phyloP scores from a whole-genome alignment of 2,113 vertebrate genomes.

The Nyctibius bracteatus region DNA sequence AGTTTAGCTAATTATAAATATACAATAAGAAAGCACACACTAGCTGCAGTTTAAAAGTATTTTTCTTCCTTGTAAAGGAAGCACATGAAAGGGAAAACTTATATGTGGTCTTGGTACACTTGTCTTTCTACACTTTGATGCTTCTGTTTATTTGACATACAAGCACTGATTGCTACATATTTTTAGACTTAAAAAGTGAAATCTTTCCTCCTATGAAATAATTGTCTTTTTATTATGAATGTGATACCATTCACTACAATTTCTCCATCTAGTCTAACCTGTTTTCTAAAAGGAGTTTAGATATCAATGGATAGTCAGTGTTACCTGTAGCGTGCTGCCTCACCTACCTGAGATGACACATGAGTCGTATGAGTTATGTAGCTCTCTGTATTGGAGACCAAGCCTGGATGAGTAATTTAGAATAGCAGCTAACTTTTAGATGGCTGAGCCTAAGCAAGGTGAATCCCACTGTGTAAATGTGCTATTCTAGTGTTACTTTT shows the following conservation, averaged over 20 bases:
- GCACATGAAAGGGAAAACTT: neutral
- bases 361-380: accelerated
- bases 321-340: neutral
- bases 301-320: neutral
- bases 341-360: neutral
- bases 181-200: neutral
- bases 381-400: neutral
- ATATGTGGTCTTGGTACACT: neutral
- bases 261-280: neutral
- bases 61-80: neutral
- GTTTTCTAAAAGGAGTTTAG: neutral
- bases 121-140: neutral
- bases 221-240: neutral
- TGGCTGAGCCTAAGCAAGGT: neutral
- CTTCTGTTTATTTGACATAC: neutral
- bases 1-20: neutral
- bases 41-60: neutral
- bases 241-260: neutral
- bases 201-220: neutral
- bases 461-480: neutral
- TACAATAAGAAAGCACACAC: neutral
- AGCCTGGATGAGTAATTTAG: neutral
- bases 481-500: neutral
- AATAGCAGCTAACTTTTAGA: neutral
- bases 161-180: neutral